phyloP scores from a whole-genome alignment of 1,140 invertebrate species.

The Ceratosolen solmsi region DNA sequence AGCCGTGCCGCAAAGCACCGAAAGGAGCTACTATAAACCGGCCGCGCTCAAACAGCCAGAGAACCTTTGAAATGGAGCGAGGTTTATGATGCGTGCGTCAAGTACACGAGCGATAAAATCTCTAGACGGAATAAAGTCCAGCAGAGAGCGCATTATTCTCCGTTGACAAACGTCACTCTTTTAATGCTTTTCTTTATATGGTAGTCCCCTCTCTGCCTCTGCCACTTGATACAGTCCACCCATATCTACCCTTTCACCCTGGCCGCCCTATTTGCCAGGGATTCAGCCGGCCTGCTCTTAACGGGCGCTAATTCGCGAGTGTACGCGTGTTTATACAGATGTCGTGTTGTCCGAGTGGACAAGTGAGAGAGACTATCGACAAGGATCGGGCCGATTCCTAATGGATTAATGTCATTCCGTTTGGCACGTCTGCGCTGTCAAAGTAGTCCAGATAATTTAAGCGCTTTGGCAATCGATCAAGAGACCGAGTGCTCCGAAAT shows the following conservation, averaged over 20 bases:
- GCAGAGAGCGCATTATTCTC: slow-evolving; percentile 50
- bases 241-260: no score
- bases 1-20: neutral
- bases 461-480: slow-evolving; percentile 51
- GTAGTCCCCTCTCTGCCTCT: neutral
- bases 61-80: slow-evolving; percentile 55
- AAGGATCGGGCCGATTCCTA: slow-evolving; percentile 27
- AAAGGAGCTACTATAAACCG: slow-evolving; percentile 39
- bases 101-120: slow-evolving; percentile 59
- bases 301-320: neutral
- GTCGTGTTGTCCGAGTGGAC: neutral
- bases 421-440: slow-evolving; percentile 39
- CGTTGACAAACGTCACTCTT: slow-evolving; percentile 55
- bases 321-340: slow-evolving; percentile 16
- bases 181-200: slow-evolving; percentile 41
- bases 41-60: slow-evolving; percentile 18
- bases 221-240: no score
- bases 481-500: slow-evolving; percentile 24
- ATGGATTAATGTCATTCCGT: slow-evolving; percentile 46
- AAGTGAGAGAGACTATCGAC: slow-evolving; percentile 1
- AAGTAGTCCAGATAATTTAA: slow-evolving; percentile 52
- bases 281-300: no score
- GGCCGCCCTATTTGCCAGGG: no score
- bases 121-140: slow-evolving; percentile 53
- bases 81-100: slow-evolving; percentile 60